phyloP scores from a whole-genome alignment of 2,888 invertebrate species.

The Athalia rosae region DNA sequence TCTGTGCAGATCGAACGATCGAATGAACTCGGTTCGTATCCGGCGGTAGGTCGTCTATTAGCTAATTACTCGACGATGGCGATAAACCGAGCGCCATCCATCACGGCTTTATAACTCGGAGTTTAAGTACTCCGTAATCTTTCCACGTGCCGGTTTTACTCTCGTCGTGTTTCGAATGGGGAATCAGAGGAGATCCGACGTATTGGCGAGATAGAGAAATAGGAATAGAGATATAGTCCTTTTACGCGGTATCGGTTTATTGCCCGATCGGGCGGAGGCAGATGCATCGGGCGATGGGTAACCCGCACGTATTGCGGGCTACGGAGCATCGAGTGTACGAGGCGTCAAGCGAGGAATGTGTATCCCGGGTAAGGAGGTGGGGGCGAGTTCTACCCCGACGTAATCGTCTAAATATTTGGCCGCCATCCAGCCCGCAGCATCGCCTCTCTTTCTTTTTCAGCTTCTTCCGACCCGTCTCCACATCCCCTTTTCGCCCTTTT shows the following conservation, averaged over 20 bases:
- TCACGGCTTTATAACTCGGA: neutral
- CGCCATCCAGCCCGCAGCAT: constrained; percentile 28
- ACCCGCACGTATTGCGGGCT: neutral
- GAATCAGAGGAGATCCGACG: constrained; percentile 5
- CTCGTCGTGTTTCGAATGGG: constrained; percentile 15
- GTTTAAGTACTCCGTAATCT: neutral
- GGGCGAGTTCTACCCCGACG: constrained; percentile 35
- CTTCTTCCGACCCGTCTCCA: neutral
- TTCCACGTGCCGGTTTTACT: constrained; percentile 7
- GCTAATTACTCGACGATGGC: neutral
- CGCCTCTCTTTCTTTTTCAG: constrained; percentile 11
- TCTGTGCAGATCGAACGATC: no score
- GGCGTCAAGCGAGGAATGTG: constrained; percentile 24
- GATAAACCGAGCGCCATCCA: neutral
- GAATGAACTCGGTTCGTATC: no score
- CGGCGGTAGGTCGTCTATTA: neutral
- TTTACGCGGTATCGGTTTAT: constrained; percentile 18
- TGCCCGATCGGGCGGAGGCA: constrained; percentile 18
- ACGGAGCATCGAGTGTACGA: constrained; percentile 19
- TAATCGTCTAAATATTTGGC: constrained; percentile 44
- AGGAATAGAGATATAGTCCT: constrained; percentile 4
- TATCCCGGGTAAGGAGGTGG: constrained; percentile 9
- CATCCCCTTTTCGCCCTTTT: neutral
- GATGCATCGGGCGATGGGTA: constrained; percentile 2
- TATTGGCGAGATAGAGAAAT: neutral